Base-by-base conservation (phyloP, 2,113 vertebrate species). In the Petrocephalus zakoni region DNA sequence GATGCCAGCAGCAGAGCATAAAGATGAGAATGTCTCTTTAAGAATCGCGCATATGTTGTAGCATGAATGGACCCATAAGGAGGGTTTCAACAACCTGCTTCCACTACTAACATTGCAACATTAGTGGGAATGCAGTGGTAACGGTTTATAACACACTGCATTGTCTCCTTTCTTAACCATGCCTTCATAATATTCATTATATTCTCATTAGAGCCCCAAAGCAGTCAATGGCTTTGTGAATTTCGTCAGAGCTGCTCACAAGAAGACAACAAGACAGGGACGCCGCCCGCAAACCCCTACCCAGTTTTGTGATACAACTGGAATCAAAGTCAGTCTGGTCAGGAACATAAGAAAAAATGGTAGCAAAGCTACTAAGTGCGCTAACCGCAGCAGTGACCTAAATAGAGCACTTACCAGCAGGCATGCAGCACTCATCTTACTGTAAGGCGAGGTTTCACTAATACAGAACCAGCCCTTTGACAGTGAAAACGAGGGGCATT, bases 391-490 rank as follows among this genome's bases (percentile, higher is more conserved):
- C 94, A 92, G 90, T 95, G 94, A 95, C 95, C 94, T 92, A 94
- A 87, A 94, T 94, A 94, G 90, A 92, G 72, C 92, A 92, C 90
- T 96, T 96, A 95, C 95, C 94, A 95, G 95, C 94, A 91, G 86
- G 47, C 2, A 29, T 88, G 89, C 88, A 92, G 72, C 91, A 75
- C 88, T 88, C 89, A 64, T 89, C 87, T 95, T 95, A 95, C 94
- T 64, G 94, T 95, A 95, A 95, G 72, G 88, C 90, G 89, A 90
- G 89, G 34, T 87, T 89, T 94, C 88, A 92, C 89, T 89, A 90
- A 90, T 58, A 55, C 88, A 89, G 90, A 90, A 90, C 42, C 34
- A 64, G 25, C 53, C 47, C 10, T 85, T 61, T 53, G 51, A 5
- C 34, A 47, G 4, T 29, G 19, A 83, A 89, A 86, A 86, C 21